Percentiles rank a stretch among this genome's conserved stretches.
Evolutionary conservation across 2,888 invertebrate species (phyloP).

Genomic region (Nesidiocoris tenuis): DNA sequence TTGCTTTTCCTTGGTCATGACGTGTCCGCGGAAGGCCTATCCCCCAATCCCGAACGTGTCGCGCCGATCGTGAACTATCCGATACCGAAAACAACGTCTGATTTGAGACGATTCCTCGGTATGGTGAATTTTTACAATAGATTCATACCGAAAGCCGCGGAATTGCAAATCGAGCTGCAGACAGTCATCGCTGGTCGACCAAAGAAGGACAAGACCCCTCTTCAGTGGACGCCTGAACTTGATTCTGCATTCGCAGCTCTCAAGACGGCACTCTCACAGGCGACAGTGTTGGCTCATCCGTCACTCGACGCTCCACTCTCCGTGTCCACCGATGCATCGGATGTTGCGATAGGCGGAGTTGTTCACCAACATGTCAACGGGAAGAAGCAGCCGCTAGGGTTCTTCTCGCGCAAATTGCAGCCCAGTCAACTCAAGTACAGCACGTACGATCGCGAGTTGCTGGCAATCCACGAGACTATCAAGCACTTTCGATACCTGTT

Average conservation of each 20-base stretch:
- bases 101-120: conserved; percentile 51
- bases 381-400: conserved; percentile 48
- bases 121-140: conserved; percentile 54
- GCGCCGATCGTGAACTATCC: conserved; percentile 28
- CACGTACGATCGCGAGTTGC: no score
- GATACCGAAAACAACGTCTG: neutral
- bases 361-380: conserved; percentile 39
- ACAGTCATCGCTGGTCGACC: neutral
- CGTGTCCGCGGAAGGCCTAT: conserved; percentile 43
- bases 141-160: conserved; percentile 53
- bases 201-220: conserved; percentile 49
- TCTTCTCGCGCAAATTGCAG: conserved; percentile 49
- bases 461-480: conserved; percentile 52
- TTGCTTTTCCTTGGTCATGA: conserved; percentile 44
- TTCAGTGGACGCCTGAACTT: conserved; percentile 48
- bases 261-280: conserved; percentile 51
- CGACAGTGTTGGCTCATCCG: conserved; percentile 53
- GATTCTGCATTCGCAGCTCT: conserved; percentile 50
- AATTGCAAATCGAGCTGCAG: conserved; percentile 46
- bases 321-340: conserved; percentile 35
- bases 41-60: conserved; percentile 38
- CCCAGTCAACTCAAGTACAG: conserved; percentile 51
- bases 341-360: conserved; percentile 19
- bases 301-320: conserved; percentile 51
- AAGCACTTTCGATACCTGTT: no score